Evolutionary conservation across 1,140 invertebrate genomes (phyloP).

Genomic region (Drosophila guanche): DNA sequence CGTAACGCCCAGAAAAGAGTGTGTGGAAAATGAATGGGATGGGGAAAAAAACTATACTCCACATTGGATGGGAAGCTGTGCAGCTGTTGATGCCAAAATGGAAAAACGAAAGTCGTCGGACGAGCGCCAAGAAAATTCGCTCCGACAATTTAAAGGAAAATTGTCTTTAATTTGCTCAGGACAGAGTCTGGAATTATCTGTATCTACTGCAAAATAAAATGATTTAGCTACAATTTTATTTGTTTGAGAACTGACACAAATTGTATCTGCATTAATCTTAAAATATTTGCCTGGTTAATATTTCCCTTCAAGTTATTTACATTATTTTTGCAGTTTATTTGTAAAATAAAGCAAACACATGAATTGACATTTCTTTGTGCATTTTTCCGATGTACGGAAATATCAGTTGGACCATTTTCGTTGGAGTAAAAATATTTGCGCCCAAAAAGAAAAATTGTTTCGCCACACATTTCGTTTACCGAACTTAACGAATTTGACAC

Average conservation of each 20-base stretch:
- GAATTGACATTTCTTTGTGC: neutral
- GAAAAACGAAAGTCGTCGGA: conserved; percentile 48
- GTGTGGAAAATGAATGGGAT: conserved; percentile 42
- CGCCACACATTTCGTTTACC: conserved; percentile 36
- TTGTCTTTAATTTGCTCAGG: neutral
- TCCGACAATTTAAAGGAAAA: neutral
- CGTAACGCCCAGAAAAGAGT: conserved; percentile 34
- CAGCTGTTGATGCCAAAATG: conserved; percentile 4
- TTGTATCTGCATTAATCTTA: no score
- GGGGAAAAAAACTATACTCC: conserved; percentile 28
- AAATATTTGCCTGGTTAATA: no score
- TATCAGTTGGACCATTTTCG: conserved; percentile 6
- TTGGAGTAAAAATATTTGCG: conserved; percentile 2
- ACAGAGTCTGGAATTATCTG: no score
- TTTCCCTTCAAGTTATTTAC: no score
- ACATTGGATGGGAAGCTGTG: conserved; percentile 10
- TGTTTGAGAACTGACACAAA: no score
- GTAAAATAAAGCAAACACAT: no score
- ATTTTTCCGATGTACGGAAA: neutral
- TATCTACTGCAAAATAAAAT: no score
- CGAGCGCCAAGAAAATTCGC: conserved; percentile 5
- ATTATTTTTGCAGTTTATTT: no score
- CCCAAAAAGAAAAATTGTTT: conserved; percentile 17
- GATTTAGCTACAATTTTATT: no score
- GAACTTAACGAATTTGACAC: conserved; percentile 22